Base-by-base conservation (phyloP, 2,113 vertebrate genomes). In the Entelurus aequoreus region DNA sequence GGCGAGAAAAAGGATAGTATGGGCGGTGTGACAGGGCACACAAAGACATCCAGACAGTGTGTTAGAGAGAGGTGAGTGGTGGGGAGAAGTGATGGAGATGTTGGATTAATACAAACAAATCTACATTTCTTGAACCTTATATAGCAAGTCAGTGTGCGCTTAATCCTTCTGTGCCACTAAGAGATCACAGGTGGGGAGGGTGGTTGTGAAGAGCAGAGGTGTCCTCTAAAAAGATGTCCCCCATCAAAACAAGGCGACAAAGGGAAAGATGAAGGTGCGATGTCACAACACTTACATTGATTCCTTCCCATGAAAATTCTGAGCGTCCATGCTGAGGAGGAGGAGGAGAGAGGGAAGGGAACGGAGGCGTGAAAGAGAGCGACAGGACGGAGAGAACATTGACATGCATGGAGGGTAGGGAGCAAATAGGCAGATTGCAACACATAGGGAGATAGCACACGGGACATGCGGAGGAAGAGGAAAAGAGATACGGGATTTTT, bases 271-370 rank as follows among this genome's bases (percentile, higher is more conserved):
- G 83, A 82, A 76, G 76, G 86, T 88, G 86, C 80, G 86, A 79
- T 77, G 81, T 88, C 84, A 89, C 89, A 72, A 90, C 85, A 97
- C 96, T 98, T 92, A 99, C 96, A 89, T 98, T 99, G 90, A 99
- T 98, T 82, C 95, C 95, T 76, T 98, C 96, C 96, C 96, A 99
- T 90, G 96, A 99, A 92, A 98, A 98, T 87, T 98, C 96, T 55
- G 95, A 95, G 85, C 93, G 93, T 78, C 94, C 94, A 94, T 98
- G 95, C 95, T 98, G 85, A 86, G 84, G 84, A 86, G 88, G 86
- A 92, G 85, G 80, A 72, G 66, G 74, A 67, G 83, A 67, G 72
- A 78, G 78, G 73, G 73, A 77, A 77, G 81, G 77, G 72, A 67
- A 66, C 76, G 83, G 74, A 73, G 83, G 78, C 19, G 19, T 19